Evolutionary conservation across 2,888 invertebrate species (phyloP).

Genomic region (Xestia rhomboidea): DNA sequence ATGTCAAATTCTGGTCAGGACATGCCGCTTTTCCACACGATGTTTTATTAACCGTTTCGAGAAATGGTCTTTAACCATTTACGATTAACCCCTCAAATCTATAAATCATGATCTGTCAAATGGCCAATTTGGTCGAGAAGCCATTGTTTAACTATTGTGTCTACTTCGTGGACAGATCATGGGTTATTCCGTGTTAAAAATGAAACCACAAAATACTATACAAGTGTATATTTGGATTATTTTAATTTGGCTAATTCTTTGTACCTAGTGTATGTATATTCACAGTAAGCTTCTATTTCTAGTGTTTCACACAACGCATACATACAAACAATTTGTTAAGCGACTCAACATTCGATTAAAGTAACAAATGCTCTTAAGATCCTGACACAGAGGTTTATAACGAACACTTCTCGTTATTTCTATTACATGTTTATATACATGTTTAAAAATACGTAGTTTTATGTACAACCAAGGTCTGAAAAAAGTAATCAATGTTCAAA

Average conservation of each 20-base stretch:
- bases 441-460: background rate
- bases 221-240: slow-evolving; percentile 75
- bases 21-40: background rate
- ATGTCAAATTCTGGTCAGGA: background rate
- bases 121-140: too few relatives aligned
- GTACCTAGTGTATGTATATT: slow-evolving; percentile 74
- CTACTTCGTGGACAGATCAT: too few relatives aligned
- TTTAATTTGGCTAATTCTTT: slow-evolving; percentile 82
- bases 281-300: slow-evolving; percentile 62
- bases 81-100: background rate
- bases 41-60: background rate
- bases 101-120: too few relatives aligned
- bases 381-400: slow-evolving; percentile 19
- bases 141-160: too few relatives aligned
- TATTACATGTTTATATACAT: background rate
- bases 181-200: slow-evolving; percentile 41
- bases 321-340: slow-evolving; percentile 21
- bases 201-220: slow-evolving; percentile 53
- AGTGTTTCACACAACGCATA: slow-evolving; percentile 59
- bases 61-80: background rate
- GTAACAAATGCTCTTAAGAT: slow-evolving; percentile 45
- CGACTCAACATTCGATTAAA: slow-evolving; percentile 20
- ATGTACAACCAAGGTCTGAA: background rate
- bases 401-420: background rate
- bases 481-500: background rate